These are phyloP conservation scores for Semicossyphus pulcher DNA, from an alignment of 2,113 vertebrate genomes.

Conservation along the genomic window DNA sequence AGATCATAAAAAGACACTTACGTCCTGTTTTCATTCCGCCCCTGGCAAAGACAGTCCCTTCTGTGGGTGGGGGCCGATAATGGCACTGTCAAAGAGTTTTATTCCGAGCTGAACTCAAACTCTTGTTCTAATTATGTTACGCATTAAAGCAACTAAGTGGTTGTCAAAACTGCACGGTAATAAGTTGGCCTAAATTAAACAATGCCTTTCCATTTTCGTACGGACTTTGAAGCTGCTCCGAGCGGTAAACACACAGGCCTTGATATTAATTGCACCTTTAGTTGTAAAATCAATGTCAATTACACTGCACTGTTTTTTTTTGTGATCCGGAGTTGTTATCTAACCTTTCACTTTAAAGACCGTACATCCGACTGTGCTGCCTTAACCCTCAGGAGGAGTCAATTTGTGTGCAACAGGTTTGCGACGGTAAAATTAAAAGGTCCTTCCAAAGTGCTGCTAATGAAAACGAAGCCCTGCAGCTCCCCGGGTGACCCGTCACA, in stretches of 20 bases:
- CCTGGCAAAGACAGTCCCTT: constrained; percentile 57
- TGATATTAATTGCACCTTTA: constrained; percentile 77
- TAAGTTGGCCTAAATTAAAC: constrained; percentile 69
- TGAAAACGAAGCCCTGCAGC: constrained; percentile 71
- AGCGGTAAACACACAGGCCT: constrained; percentile 64
- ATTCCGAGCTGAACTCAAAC: constrained; percentile 61
- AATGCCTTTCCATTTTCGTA: constrained; percentile 64
- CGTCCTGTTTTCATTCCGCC: constrained; percentile 50
- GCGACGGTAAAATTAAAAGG: constrained; percentile 74
- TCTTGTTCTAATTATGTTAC: constrained; percentile 73
- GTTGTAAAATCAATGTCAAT: constrained; percentile 81
- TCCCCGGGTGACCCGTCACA: constrained; percentile 46
- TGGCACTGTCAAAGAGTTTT: constrained; percentile 75
- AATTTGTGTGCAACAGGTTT: constrained; percentile 64
- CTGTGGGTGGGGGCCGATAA: constrained; percentile 58
- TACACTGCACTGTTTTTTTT: constrained; percentile 52
- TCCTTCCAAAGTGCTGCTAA: constrained; percentile 60
- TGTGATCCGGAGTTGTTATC: constrained; percentile 62
- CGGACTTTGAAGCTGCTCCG: constrained; percentile 65
- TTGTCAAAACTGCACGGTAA: constrained; percentile 65
- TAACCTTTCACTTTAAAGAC: constrained; percentile 65
- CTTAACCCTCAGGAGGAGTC: constrained; percentile 68
- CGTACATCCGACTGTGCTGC: constrained; percentile 55
- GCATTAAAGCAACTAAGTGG: constrained; percentile 68
- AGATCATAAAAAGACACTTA: constrained; percentile 60